Evolutionary conservation across 1,140 invertebrate species (phyloP).

Genomic region (Drosophila nikananu): DNA sequence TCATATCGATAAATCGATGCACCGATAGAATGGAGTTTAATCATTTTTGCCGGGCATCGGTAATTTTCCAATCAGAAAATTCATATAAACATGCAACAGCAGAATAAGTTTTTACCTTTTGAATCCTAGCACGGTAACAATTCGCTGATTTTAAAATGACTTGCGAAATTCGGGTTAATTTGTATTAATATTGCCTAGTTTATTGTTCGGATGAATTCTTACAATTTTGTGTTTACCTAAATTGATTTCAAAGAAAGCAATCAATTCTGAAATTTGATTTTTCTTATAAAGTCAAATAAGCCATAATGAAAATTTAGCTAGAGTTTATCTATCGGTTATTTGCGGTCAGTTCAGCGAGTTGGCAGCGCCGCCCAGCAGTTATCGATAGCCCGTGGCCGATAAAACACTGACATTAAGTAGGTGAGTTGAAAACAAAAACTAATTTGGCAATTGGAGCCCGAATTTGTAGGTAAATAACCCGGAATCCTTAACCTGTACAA

Average conservation of each 20-base stretch:
- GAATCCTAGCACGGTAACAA: too few species aligned
- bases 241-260: not conserved
- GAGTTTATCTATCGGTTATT: too few species aligned
- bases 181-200: too few species aligned
- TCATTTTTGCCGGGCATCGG: not conserved
- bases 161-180: too few species aligned
- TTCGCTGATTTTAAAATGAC: too few species aligned
- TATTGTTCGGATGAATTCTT: too few species aligned
- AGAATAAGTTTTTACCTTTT: too few species aligned
- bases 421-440: conserved; percentile 56
- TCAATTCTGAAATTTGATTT: not conserved
- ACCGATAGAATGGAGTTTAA: not conserved
- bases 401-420: conserved; percentile 30
- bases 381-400: conserved; percentile 24
- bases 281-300: too few species aligned
- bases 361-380: conserved; percentile 41
- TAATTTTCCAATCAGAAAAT: not conserved
- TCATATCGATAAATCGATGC: conserved; percentile 10
- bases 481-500: not conserved
- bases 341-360: not conserved
- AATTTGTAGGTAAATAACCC: not conserved
- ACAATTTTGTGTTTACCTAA: too few species aligned
- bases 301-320: too few species aligned
- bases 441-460: conserved; percentile 31
- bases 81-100: not conserved